A percentile compares a stretch with the other conserved stretches of the same genome.
These are phyloP conservation scores for Desmophyllum pertusum DNA, from an alignment of 92 coral and sea anemone genomes.

Conservation along the genomic window DNA sequence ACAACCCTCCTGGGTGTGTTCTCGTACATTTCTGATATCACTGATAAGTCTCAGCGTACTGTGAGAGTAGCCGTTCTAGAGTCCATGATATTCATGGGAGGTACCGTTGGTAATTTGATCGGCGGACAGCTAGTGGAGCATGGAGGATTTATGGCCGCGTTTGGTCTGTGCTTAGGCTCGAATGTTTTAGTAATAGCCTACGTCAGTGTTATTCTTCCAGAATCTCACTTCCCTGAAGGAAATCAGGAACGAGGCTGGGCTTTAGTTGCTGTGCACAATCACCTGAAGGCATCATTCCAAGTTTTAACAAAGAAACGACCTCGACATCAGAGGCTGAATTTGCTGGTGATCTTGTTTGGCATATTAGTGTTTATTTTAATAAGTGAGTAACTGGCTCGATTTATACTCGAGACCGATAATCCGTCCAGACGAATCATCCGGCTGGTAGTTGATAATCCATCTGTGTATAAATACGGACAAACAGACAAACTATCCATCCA, in stretches of 20 bases:
- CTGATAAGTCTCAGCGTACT: slow-evolving; percentile 81
- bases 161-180: slow-evolving; percentile 69
- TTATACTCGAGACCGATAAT: no score
- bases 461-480: no score
- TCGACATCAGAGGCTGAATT: slow-evolving; percentile 54
- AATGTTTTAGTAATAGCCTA: slow-evolving; percentile 56
- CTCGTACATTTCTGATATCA: slow-evolving; percentile 89
- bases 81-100: slow-evolving; percentile 92
- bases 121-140: slow-evolving; percentile 81
- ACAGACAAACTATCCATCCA: no score
- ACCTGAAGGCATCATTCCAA: slow-evolving; percentile 55
- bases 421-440: no score
- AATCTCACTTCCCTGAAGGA: slow-evolving; percentile 71
- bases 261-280: slow-evolving; percentile 64
- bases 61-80: slow-evolving; percentile 84
- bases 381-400: no score
- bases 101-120: slow-evolving; percentile 70
- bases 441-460: no score
- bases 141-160: slow-evolving; percentile 83
- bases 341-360: slow-evolving; percentile 66
- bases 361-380: slow-evolving; percentile 55
- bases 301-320: slow-evolving; percentile 71
- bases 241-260: slow-evolving; percentile 38
- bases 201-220: slow-evolving; percentile 64
- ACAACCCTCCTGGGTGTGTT: slow-evolving; percentile 81